These are phyloP conservation scores for Cryptoblepharus egeriae DNA, from an alignment of 2,797 vertebrate genomes.

Conservation along the genomic window DNA sequence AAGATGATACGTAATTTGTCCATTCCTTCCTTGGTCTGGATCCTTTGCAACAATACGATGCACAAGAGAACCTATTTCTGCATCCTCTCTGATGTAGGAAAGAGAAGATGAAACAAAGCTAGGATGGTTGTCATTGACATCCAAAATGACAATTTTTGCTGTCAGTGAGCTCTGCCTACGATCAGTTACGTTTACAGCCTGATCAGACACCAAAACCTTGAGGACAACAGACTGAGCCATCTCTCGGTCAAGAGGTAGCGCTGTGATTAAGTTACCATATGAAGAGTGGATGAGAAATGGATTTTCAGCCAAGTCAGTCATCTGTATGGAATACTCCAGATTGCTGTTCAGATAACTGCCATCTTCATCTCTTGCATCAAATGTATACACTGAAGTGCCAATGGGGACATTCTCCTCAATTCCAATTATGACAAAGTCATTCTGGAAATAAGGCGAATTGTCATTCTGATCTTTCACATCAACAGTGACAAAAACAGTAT, in stretches of 20 bases:
- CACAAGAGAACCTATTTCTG: constrained; percentile 81
- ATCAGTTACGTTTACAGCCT: constrained; percentile 77
- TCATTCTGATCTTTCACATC: constrained; percentile 90
- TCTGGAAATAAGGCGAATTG: constrained; percentile 85
- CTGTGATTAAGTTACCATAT: constrained; percentile 82
- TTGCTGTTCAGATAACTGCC: constrained; percentile 86
- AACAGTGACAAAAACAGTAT: constrained; percentile 80
- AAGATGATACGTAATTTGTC: constrained; percentile 81
- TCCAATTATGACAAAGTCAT: constrained; percentile 83
- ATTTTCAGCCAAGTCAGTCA: constrained; percentile 59
- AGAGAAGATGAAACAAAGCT: constrained; percentile 78
- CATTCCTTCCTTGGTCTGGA: constrained; percentile 85
- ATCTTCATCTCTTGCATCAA: constrained; percentile 88
- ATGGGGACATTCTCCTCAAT: constrained; percentile 82
- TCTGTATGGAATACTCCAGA: constrained; percentile 83
- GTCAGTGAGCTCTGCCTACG: constrained; percentile 76
- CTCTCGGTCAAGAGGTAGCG: constrained; percentile 84
- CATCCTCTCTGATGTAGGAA: constrained; percentile 82
- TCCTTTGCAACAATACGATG: constrained; percentile 85
- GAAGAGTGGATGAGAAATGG: constrained; percentile 86
- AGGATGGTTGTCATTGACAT: constrained; percentile 90
- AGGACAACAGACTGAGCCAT: constrained; percentile 73
- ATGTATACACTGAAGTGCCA: constrained; percentile 83
- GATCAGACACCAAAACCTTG: constrained; percentile 85
- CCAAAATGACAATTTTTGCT: constrained; percentile 85